Percentiles rank a stretch among this genome's conserved stretches.
Conservation (phyloP, 92 coral and sea anemone genomes). For the Porites lobata region DNA sequence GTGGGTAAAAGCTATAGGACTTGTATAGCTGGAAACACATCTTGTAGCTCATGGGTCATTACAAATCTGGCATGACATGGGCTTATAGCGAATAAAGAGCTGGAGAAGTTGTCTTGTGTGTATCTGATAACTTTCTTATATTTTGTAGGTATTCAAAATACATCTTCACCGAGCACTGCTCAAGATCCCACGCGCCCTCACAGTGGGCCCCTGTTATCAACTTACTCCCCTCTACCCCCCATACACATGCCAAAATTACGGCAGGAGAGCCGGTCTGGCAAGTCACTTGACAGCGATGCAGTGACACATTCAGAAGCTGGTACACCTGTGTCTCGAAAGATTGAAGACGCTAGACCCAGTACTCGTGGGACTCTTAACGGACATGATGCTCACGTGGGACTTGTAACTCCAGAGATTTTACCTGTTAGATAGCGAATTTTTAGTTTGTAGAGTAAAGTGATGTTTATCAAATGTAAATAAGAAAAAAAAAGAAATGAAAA, state of each 20-base stretch:
- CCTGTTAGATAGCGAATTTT: conserved; percentile 43
- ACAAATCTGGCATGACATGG: no score
- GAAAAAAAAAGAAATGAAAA: neutral
- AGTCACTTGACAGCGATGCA: conserved; percentile 84
- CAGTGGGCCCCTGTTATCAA: conserved; percentile 61
- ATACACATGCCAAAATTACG: conserved; percentile 93
- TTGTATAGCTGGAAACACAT: no score
- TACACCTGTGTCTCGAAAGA: conserved; percentile 45
- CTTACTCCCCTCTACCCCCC: conserved; percentile 85
- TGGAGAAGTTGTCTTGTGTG: no score
- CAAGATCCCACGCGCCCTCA: conserved; percentile 64
- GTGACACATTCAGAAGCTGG: conserved; percentile 73
- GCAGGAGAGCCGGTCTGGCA: conserved; percentile 84
- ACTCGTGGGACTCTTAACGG: conserved; percentile 22
- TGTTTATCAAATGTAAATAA: neutral
- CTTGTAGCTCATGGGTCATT: no score
- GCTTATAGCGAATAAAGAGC: no score
- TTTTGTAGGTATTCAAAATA: neutral
- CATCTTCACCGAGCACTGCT: conserved; percentile 53
- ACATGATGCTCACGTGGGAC: conserved; percentile 3
- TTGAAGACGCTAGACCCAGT: conserved; percentile 22
- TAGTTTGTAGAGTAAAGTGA: no score
- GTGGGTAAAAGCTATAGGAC: no score
- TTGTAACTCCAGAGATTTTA: conserved; percentile 33
- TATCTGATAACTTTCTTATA: no score